Percentiles rank a stretch among this genome's conserved stretches.
Evolutionary conservation across 2,797 vertebrate species (phyloP).

Genomic region (Hipposideros larvatus): DNA sequence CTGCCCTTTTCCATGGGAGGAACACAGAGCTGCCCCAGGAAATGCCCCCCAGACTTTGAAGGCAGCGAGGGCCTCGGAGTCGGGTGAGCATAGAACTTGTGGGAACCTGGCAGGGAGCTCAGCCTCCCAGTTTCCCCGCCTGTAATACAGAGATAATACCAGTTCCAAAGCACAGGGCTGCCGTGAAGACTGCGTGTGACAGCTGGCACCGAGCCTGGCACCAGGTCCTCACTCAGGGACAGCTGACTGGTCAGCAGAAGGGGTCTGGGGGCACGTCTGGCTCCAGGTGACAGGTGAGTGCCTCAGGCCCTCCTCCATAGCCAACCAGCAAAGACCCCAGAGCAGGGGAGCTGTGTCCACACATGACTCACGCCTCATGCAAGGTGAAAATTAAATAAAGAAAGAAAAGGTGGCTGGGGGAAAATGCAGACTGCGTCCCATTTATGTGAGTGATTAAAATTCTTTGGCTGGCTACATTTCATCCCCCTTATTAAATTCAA

Average conservation of each 20-base stretch:
- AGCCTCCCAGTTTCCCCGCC: not conserved
- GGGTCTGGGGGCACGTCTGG: rapidly evolving
- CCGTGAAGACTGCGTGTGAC: not conserved
- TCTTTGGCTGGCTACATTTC: not conserved
- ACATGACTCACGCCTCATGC: rapidly evolving
- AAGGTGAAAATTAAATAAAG: not conserved
- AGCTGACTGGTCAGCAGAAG: not conserved
- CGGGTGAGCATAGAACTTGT: no score
- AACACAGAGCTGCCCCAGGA: not conserved
- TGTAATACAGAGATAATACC: rapidly evolving
- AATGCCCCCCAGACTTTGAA: no score
- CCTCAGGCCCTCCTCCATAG: not conserved
- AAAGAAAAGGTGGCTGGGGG: not conserved
- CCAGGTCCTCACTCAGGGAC: rapidly evolving
- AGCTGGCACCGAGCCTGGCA: not conserved
- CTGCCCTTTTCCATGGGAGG: not conserved
- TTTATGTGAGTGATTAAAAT: not conserved
- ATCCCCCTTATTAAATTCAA: not conserved
- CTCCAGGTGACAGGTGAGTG: no score
- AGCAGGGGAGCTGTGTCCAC: not conserved
- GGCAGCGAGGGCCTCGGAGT: rapidly evolving
- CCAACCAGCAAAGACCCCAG: not conserved
- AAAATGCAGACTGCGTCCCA: not conserved
- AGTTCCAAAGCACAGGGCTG: not conserved
- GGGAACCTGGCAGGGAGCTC: not conserved